Base-by-base conservation (phyloP, 2,888 invertebrate genomes). In the Baronia brevicornis region DNA sequence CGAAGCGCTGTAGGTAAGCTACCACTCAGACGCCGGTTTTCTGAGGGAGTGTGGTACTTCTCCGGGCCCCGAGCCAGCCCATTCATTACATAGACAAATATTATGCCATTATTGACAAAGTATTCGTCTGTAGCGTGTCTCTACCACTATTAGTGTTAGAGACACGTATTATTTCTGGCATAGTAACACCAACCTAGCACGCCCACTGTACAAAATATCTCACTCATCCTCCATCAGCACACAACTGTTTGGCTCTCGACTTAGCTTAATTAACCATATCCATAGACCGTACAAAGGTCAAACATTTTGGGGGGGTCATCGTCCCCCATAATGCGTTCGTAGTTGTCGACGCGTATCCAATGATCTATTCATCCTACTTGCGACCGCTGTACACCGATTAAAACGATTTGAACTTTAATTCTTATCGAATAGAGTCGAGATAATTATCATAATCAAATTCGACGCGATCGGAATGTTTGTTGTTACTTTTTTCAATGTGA, bases 311-410 rank as follows among this genome's bases (percentile, higher is more conserved):
- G 50, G 50, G 51, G 58, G 59, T 62, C 61, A 48, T 35, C 41
- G 55, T 45, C 55, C 60, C 41, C 41, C 33, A 23, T 36, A 41
- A 42, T 40, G 41, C 42, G 33, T 28, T 36, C 41, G 44, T 38
- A 50, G 37, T 49, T 50, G 49, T 58, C 67, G 63, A 60, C 64
- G 67, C 72, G 72, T 71, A 68, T 60, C 70, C 65, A 60, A 59
- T 59, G 52, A 60, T 60, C 58, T 54, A 56, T 58, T 58, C 54
- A 48, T 44, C n/a, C 49, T 47, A 41, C 45, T 46, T 22, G 25
- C 45, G 36, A 26, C 33, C 18, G n/a, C 6, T 11, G 11, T 28
- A 22, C 3, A 11, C 21, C 7, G 5, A 5, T 1, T 3, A 26
- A 10, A 11, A 6, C 3, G 55, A 38, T 47, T 30, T 54, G 2